Percentiles rank a stretch among this genome's conserved stretches.
These are phyloP conservation scores for Aegypius monachus DNA, from an alignment of 2,113 vertebrate species.

Conservation along the genomic window DNA sequence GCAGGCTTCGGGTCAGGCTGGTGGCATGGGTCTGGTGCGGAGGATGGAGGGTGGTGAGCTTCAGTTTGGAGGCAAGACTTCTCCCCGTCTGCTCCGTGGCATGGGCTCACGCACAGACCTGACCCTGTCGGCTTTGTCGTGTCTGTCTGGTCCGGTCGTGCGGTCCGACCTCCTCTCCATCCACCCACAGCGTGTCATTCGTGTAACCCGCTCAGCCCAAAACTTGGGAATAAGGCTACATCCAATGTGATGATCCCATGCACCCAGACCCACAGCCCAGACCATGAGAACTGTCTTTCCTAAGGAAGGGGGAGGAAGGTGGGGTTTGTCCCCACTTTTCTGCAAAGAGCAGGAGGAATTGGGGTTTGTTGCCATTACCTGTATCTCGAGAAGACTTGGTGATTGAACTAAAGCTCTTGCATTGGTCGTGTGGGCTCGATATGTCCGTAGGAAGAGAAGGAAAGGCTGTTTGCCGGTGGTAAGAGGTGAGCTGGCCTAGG, in stretches of 20 bases:
- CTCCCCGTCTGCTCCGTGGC: fast-evolving
- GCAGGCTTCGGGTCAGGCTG: not conserved
- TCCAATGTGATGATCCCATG: not conserved
- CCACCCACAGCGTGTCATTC: not conserved
- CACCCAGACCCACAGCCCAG: not conserved
- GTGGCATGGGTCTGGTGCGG: fast-evolving
- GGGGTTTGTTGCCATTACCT: not conserved
- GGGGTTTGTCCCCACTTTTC: not conserved
- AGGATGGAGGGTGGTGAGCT: not conserved
- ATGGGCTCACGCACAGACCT: not conserved
- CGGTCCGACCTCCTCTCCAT: not conserved
- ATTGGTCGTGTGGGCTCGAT: fast-evolving
- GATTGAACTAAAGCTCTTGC: not conserved
- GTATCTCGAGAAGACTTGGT: fast-evolving
- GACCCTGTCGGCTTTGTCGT: fast-evolving
- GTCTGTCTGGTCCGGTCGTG: not conserved
- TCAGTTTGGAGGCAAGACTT: not conserved
- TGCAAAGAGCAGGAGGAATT: not conserved
- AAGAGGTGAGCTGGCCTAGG: not conserved
- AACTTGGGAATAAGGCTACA: not conserved
- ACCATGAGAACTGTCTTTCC: not conserved
- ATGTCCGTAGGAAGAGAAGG: not conserved
- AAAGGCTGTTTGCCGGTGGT: not conserved
- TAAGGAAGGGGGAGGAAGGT: not conserved
- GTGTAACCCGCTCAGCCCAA: not conserved